Evolutionary conservation across 35 echinoderm and acorn worm genomes (phyloP).

Genomic region (Patiria miniata): DNA sequence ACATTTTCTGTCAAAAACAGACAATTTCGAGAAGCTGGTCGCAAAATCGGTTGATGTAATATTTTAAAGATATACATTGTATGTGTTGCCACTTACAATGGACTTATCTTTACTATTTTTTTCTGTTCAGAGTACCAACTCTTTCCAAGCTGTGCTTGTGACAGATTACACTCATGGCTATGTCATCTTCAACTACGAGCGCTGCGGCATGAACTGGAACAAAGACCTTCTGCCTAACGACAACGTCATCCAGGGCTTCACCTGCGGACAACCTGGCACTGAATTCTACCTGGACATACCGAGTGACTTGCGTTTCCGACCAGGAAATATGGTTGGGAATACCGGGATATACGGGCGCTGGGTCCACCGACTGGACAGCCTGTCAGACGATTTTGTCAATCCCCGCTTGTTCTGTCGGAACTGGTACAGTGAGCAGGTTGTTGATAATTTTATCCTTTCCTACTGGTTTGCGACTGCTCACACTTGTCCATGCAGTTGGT

Average conservation of each 20-base stretch:
- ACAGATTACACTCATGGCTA: conserved; percentile 1
- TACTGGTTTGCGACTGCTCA: not conserved
- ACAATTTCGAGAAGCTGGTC: not conserved
- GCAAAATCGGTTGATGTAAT: not conserved
- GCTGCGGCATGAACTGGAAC: not conserved
- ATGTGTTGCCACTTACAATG: not conserved
- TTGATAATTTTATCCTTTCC: conserved; percentile 4
- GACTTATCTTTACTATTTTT: not conserved
- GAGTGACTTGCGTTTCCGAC: not conserved
- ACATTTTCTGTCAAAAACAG: too few relatives aligned
- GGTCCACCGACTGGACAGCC: conserved; percentile 71
- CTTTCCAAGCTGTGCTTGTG: conserved; percentile 1
- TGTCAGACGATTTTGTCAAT: conserved; percentile 46
- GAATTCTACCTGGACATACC: not conserved
- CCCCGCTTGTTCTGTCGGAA: conserved; percentile 52
- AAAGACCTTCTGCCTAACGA: not conserved
- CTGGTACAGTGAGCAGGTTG: conserved; percentile 60
- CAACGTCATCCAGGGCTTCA: not conserved
- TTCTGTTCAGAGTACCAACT: not conserved
- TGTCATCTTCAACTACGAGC: not conserved
- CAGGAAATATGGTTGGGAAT: conserved; percentile 49
- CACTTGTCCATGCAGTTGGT: conserved; percentile 63
- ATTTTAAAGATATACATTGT: not conserved
- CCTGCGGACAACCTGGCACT: not conserved
- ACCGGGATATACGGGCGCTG: conserved; percentile 68